Conservation (phyloP, 2,113 vertebrate species). For the Toxotes jaculatrix region DNA sequence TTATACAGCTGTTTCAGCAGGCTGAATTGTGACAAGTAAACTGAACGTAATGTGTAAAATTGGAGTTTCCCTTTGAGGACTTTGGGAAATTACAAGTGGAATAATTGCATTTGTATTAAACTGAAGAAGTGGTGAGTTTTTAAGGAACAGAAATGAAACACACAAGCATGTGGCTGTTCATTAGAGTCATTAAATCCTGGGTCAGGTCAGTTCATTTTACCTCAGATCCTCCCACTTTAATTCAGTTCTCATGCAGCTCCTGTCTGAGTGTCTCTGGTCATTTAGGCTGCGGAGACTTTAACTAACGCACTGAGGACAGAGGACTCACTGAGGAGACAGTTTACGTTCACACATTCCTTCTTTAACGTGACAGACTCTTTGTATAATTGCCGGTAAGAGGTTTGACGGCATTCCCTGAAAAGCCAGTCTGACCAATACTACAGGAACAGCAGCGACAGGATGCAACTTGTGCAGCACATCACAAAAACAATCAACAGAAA, state of each 20-base stretch:
- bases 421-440: constrained; percentile 21
- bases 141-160: not conserved
- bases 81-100: not conserved
- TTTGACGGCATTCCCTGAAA: constrained; percentile 37
- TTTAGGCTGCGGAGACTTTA: not conserved
- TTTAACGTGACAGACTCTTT: too few relatives aligned
- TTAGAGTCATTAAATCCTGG: not conserved
- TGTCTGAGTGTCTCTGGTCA: not conserved
- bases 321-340: too few relatives aligned
- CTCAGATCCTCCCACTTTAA: not conserved
- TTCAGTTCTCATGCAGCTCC: not conserved
- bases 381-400: not conserved
- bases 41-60: not conserved
- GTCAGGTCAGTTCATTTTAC: not conserved
- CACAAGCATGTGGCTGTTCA: not conserved
- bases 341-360: too few relatives aligned
- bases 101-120: not conserved
- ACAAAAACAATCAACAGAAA: too few relatives aligned
- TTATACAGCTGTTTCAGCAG: too few relatives aligned
- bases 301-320: not conserved
- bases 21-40: too few relatives aligned
- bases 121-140: not conserved
- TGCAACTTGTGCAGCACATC: too few relatives aligned
- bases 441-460: not conserved
- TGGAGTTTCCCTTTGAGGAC: too few relatives aligned